These are phyloP conservation scores for Lagopus muta DNA, from an alignment of 2,113 vertebrate species.

Conservation along the genomic window DNA sequence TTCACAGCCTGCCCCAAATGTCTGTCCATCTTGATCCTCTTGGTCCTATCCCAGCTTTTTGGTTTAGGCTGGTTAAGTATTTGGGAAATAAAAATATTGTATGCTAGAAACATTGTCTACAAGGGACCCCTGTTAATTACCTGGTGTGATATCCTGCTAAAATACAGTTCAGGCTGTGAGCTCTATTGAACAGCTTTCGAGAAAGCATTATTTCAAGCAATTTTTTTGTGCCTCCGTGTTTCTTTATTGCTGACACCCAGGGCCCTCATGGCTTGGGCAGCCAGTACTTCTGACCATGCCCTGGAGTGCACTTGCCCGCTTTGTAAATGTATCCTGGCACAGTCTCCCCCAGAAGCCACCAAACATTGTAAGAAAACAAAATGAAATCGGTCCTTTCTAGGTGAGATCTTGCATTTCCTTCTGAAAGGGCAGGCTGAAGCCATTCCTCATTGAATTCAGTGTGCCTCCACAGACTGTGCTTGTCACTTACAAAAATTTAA, in stretches of 20 bases:
- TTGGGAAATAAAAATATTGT: rapidly evolving
- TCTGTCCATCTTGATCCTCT: neutral
- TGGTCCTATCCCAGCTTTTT: neutral
- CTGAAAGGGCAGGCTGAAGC: neutral
- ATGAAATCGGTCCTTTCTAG: rapidly evolving
- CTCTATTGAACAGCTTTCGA: neutral
- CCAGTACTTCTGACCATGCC: neutral
- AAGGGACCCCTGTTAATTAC: neutral
- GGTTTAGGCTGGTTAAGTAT: neutral
- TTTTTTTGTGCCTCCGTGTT: neutral
- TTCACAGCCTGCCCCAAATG: neutral
- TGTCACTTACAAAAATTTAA: neutral
- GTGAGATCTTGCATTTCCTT: neutral
- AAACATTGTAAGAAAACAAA: neutral
- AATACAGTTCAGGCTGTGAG: neutral
- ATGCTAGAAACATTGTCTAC: neutral
- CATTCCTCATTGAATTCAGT: rapidly evolving
- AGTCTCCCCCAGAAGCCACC: neutral
- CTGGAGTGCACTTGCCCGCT: neutral
- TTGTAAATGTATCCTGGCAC: neutral
- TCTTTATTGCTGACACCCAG: neutral
- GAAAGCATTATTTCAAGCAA: neutral
- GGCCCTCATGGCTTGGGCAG: neutral
- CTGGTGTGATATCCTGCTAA: neutral
- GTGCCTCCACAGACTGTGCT: neutral